Base-by-base conservation (phyloP, 2,888 invertebrate genomes). In the Macrosiphum euphorbiae region DNA sequence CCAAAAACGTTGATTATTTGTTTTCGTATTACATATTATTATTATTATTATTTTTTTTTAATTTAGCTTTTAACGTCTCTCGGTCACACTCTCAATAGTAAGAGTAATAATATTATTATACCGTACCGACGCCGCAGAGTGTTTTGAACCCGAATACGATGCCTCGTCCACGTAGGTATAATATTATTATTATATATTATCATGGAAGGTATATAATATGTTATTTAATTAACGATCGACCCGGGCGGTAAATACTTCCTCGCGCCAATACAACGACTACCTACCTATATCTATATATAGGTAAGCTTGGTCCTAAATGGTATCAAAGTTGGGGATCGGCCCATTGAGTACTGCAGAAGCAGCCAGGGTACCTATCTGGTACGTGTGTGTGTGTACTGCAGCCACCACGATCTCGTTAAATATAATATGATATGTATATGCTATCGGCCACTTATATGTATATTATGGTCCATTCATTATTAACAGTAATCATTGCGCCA, bases 191-290 rank as follows among this genome's bases (percentile, higher is more conserved):
- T 28, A 13, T n/a, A 67, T n/a, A n/a, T n/a, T n/a, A n/a, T 13
- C n/a, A n/a, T n/a, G 61, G 61, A 61, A 67, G n/a, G n/a, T 67
- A 67, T 67, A 67, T 67, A 67, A 67, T 67, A 67, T 67, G n/a
- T 26, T 52, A 88, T 55, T 55, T 88, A 88, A 88, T 88, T 88
- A 88, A 88, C 55, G 35, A 44, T 86, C 24, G 24, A 87, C 20
- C 88, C 35, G 20, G n/a, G 35, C 52, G 88, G 88, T 41, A 88
- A 88, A 88, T 55, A 55, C 88, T 52, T 88, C 55, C 41, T 55
- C 10, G 3, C 8, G 50, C 87, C 88, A 35, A 88, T 52, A 52
- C 52, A 67, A n/a, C 5, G n/a, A 67, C 67, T n/a, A 16, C 16
- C 67, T n/a, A 16, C 16, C 11, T 11, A 13, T 50, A 61, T 20